Conservation (phyloP, 2,113 vertebrate genomes). For the Semnornis frantzii region DNA sequence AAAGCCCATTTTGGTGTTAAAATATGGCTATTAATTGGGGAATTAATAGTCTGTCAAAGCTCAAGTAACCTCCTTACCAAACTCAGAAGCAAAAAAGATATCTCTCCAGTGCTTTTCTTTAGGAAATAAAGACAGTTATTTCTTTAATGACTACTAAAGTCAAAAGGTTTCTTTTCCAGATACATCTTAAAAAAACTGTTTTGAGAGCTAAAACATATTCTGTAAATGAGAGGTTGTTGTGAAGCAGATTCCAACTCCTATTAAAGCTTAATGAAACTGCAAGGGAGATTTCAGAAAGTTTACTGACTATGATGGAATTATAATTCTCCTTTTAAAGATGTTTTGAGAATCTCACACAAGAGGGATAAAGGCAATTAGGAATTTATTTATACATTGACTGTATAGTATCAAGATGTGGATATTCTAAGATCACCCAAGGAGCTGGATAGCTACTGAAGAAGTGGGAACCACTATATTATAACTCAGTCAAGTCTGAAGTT, state of each 20-base stretch:
- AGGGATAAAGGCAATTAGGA: not conserved
- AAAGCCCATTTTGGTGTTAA: not conserved
- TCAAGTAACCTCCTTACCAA: not conserved
- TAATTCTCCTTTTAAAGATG: not conserved
- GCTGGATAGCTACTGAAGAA: not conserved
- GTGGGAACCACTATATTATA: not conserved
- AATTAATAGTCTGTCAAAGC: not conserved
- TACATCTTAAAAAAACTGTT: not conserved
- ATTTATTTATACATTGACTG: not conserved
- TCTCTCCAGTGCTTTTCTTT: not conserved
- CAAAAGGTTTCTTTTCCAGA: not conserved
- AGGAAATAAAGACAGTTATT: not conserved
- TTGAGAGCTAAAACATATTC: not conserved
- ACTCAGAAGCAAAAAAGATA: not conserved
- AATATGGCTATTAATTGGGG: not conserved
- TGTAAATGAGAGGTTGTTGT: not conserved
- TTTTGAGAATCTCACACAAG: not conserved
- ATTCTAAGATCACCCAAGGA: not conserved
- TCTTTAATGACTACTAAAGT: not conserved
- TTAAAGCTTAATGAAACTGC: conserved; percentile 18
- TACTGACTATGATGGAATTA: not conserved
- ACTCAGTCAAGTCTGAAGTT: not conserved
- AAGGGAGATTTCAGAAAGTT: conserved; percentile 15
- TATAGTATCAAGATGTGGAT: not conserved
- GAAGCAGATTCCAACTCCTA: not conserved